A percentile compares a stretch with the other conserved stretches of the same genome.
These are phyloP conservation scores for Sebastes matsubarae DNA, from an alignment of 2,797 vertebrate species.

Conservation along the genomic window DNA sequence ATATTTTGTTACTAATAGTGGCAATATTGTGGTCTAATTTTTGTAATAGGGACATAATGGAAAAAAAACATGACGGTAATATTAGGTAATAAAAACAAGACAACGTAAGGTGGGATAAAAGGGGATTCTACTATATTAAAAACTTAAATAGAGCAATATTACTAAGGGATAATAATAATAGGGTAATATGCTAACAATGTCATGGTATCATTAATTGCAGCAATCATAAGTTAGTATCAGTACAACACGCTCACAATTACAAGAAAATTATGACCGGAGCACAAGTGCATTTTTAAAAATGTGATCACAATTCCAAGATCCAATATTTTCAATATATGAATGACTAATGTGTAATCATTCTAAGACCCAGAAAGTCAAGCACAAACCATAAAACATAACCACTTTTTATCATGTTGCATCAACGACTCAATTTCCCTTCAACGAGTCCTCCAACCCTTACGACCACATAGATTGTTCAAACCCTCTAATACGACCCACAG, in stretches of 20 bases:
- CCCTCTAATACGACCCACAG: neutral
- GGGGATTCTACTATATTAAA: neutral
- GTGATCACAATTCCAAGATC: neutral
- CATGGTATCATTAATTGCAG: neutral
- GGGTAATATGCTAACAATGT: neutral
- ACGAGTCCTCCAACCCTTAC: neutral
- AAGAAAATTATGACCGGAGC: neutral
- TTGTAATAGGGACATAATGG: neutral
- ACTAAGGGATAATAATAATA: neutral
- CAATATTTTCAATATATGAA: neutral
- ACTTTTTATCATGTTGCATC: neutral
- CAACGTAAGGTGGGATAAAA: neutral
- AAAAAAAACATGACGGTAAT: neutral
- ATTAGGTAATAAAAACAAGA: neutral
- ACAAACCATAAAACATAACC: neutral
- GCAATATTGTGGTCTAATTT: neutral
- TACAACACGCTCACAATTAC: neutral
- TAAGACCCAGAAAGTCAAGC: neutral
- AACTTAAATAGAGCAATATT: neutral
- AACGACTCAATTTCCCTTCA: neutral
- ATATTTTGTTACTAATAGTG: neutral
- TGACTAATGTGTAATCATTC: neutral
- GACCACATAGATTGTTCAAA: neutral
- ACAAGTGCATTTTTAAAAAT: conserved; percentile 18
- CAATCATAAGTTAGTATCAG: neutral